These are phyloP conservation scores for Palythoa heliodiscus DNA, from an alignment of 92 coral and sea anemone species.

Conservation along the genomic window DNA sequence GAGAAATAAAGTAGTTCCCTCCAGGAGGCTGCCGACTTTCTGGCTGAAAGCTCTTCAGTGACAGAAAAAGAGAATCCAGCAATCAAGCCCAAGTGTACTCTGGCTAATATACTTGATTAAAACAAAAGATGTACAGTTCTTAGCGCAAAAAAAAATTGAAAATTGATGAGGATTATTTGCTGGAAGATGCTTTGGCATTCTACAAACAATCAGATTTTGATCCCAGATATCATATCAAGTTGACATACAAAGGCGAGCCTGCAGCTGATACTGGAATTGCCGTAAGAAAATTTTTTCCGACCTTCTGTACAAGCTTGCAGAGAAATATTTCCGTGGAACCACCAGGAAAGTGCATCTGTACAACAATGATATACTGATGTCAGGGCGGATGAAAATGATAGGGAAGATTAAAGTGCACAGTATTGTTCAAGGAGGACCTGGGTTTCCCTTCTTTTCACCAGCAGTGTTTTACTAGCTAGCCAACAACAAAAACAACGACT, in stretches of 20 bases:
- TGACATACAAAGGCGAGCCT: neutral
- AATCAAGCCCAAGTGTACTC: slow-evolving; percentile 11
- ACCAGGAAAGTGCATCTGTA: neutral
- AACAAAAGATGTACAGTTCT: slow-evolving; percentile 20
- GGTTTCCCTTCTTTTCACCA: slow-evolving; percentile 17
- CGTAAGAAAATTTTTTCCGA: slow-evolving; percentile 2
- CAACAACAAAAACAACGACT: too few species aligned
- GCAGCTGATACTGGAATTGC: slow-evolving; percentile 12
- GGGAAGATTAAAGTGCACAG: slow-evolving; percentile 8
- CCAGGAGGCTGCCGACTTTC: slow-evolving; percentile 22
- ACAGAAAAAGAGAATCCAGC: slow-evolving; percentile 8
- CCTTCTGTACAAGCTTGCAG: neutral
- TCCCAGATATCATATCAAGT: neutral
- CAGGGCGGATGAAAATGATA: neutral
- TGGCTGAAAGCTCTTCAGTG: slow-evolving; percentile 11
- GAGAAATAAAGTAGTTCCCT: slow-evolving; percentile 6
- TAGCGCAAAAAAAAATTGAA: slow-evolving; percentile 13
- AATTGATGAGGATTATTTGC: slow-evolving; percentile 12
- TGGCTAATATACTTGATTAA: slow-evolving; percentile 2
- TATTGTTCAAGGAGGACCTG: slow-evolving; percentile 14
- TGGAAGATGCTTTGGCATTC: neutral
- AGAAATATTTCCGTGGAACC: neutral
- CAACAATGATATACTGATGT: slow-evolving; percentile 1
- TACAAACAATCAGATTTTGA: slow-evolving; percentile 18
- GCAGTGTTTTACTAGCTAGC: slow-evolving; percentile 9